Conservation (phyloP, 2,797 vertebrate species). For the Anabas testudineus region DNA sequence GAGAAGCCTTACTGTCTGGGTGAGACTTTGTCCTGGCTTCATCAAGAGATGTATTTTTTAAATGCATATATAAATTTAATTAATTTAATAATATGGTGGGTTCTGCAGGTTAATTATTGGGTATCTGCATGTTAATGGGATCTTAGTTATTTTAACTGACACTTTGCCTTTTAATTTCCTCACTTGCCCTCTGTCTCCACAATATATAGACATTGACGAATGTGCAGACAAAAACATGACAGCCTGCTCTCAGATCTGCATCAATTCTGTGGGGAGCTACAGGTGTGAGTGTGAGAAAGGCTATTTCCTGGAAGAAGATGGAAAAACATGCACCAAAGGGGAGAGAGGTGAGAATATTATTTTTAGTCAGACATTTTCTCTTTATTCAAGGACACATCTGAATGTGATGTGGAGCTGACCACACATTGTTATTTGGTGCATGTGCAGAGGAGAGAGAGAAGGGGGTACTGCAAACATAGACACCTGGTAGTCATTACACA, state of each 20-base stretch:
- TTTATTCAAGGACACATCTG: conserved; percentile 49
- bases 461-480: conserved; percentile 56
- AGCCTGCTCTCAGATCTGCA: conserved; percentile 90
- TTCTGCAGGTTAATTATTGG: background rate
- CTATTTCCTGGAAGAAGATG: conserved; percentile 89
- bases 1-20: conserved; percentile 96
- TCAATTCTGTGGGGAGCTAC: conserved; percentile 94
- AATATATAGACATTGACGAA: conserved; percentile 90
- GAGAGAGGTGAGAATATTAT: conserved; percentile 86
- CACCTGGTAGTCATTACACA: conserved; percentile 82
- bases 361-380: conserved; percentile 39
- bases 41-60: too few relatives aligned
- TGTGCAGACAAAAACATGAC: conserved; percentile 88
- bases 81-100: too few relatives aligned
- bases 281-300: conserved; percentile 92
- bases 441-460: background rate
- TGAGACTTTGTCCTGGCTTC: conserved; percentile 79
- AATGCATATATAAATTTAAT: too few relatives aligned
- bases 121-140: background rate
- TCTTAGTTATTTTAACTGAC: background rate
- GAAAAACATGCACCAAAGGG: conserved; percentile 90
- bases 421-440: conserved; percentile 36
- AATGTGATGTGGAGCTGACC: conserved; percentile 46
- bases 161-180: background rate
- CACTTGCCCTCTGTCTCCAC: conserved; percentile 15